Base-by-base conservation (phyloP, 2,113 vertebrate species). In the Eira barbara region DNA sequence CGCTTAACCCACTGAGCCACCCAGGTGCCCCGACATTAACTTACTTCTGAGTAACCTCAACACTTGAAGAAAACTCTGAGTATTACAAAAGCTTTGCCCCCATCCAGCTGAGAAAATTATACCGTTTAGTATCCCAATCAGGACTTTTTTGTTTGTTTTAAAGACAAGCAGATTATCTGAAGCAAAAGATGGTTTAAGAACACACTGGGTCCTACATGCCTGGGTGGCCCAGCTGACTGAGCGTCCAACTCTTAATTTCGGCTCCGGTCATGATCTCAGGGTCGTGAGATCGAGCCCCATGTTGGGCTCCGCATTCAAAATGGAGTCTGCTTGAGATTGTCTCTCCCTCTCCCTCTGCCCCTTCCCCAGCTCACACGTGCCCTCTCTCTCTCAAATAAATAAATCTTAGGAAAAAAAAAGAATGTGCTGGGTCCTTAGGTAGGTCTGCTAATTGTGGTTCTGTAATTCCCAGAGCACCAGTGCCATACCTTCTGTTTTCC, bases 401-500 rank as follows among this genome's bases (percentile, higher is more conserved):
- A 65, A 63, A 29, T 29, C 4, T 29, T 29, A 63, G 12, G 29
- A 63, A 63, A 65, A 65, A 34, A 34, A 67, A 67, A 34, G 31
- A 78, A 4, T 3, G 27, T 31, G n/a, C n/a, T 21, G 15, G 18
- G 57, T 12, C 8, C 39, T 61, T 65, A 9, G 47, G 29, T 6
- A 23, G 31, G 4, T 14, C 45, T 25, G 65, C 25, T 31, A 6
- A 5, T 0, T 15, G 29, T 2, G 74, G 27, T 45, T 45, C 36
- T 7, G 42, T 20, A 11, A 2, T 0, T 14, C 1, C 1, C 8
- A 81, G 59, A 31, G 17, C 29, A n/a, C 17, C 2, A 4, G 14
- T 0, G 12, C 9, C 97, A 0, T 93, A 99, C 99, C 99, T 98
- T 99, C 97, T 99, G 99, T 67, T 98, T 99, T 8, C 99, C 99